These are phyloP conservation scores for Apostichopus parvimensis DNA, from an alignment of 35 echinoderm and acorn worm genomes.

Conservation along the genomic window DNA sequence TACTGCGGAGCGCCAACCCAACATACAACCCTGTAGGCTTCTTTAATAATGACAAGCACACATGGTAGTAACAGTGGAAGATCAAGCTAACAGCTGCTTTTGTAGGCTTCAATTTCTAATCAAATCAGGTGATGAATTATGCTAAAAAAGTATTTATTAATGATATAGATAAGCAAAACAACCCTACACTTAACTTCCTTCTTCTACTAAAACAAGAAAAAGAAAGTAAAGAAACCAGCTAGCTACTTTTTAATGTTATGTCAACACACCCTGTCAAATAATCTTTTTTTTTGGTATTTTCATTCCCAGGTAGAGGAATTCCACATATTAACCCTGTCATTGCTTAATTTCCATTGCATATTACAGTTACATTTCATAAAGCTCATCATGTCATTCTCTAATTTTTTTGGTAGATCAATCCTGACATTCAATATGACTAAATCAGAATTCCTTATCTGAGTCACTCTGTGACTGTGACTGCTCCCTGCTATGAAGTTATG, in stretches of 20 bases:
- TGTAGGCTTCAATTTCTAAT: background rate
- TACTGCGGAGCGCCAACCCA: too few relatives aligned
- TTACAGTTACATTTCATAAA: background rate
- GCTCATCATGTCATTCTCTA: background rate
- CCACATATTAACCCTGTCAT: too few relatives aligned
- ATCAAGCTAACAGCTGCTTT: conserved; percentile 24
- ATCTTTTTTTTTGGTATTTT: background rate
- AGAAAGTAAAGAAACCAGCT: background rate
- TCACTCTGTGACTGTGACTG: too few relatives aligned
- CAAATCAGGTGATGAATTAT: background rate
- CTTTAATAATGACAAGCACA: background rate
- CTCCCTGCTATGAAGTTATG: too few relatives aligned
- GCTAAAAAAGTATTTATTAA: too few relatives aligned
- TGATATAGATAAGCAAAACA: too few relatives aligned
- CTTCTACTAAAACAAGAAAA: background rate
- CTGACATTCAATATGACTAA: too few relatives aligned
- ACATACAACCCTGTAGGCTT: background rate
- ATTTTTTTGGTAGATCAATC: too few relatives aligned
- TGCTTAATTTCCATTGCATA: too few relatives aligned
- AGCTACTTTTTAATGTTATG: background rate
- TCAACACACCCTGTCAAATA: background rate
- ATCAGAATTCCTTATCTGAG: too few relatives aligned
- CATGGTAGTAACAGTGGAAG: conserved; percentile 25
- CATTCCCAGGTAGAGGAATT: background rate
- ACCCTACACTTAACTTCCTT: background rate